These are phyloP conservation scores for Natrix natrix DNA, from an alignment of 2,797 vertebrate genomes.

Conservation along the genomic window DNA sequence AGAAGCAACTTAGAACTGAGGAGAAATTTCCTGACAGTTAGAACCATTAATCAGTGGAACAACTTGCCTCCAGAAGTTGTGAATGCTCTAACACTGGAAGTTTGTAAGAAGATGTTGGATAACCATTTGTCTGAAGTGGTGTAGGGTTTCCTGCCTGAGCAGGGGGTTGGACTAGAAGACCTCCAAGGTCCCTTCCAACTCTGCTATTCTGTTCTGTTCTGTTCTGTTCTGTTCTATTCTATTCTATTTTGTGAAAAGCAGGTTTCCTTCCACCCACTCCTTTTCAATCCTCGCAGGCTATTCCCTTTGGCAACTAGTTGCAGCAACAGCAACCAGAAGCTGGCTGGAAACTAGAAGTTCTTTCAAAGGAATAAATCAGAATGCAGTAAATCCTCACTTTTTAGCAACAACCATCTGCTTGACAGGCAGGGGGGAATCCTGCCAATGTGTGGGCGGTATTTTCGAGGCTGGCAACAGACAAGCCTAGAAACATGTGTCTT, in stretches of 20 bases:
- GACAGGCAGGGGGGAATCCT: constrained; percentile 49
- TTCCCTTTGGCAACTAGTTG: neutral
- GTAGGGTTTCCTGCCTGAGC: too few species aligned
- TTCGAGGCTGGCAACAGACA: constrained; percentile 52
- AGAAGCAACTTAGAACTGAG: too few species aligned
- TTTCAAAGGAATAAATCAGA: constrained; percentile 24
- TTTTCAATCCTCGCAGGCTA: neutral
- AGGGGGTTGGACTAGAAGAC: too few species aligned
- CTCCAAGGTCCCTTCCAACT: too few species aligned
- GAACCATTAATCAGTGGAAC: too few species aligned
- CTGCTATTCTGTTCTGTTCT: too few species aligned
- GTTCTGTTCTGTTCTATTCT: too few species aligned
- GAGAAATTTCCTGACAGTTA: too few species aligned
- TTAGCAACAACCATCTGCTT: constrained; percentile 40
- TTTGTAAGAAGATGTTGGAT: too few species aligned
- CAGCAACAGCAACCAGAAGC: neutral
- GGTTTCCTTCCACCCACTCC: neutral
- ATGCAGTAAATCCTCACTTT: constrained; percentile 25
- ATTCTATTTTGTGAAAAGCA: neutral
- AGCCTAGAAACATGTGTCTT: constrained; percentile 50
- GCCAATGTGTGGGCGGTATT: constrained; percentile 60
- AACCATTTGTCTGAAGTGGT: too few species aligned
- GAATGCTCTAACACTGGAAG: too few species aligned
- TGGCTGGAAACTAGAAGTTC: rapidly evolving
- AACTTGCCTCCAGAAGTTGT: too few species aligned